These are phyloP conservation scores for zebrafish (Danio rerio) DNA, from an alignment of 2,113 vertebrate species.

Conservation along the genomic window DNA sequence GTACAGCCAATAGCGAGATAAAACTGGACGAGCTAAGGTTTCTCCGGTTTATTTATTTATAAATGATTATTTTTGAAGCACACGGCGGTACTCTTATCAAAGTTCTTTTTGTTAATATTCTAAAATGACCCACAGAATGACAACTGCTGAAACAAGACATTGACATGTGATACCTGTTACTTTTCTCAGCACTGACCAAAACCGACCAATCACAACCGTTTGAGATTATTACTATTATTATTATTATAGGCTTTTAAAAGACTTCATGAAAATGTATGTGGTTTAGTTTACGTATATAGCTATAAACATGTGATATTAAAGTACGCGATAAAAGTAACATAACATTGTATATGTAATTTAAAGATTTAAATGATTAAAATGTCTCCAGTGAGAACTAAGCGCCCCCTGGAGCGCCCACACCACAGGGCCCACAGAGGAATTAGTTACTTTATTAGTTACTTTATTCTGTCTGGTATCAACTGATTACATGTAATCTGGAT, in stretches of 20 bases:
- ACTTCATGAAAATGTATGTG: no score
- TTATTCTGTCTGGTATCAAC: no score
- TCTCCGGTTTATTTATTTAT: not conserved
- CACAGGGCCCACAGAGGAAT: not conserved
- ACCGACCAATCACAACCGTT: not conserved
- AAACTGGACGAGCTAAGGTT: not conserved
- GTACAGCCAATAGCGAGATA: slow-evolving; percentile 17
- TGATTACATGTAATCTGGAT: no score
- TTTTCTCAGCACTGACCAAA: not conserved
- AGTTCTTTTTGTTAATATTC: not conserved
- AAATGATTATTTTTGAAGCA: no score
- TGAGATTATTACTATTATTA: not conserved
- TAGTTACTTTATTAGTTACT: not conserved
- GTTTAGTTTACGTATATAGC: not conserved
- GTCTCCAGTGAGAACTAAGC: not conserved
- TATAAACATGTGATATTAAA: not conserved
- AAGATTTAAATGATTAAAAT: not conserved
- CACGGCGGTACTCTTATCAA: not conserved
- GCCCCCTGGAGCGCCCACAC: not conserved
- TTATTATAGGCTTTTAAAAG: not conserved
- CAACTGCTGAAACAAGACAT: not conserved
- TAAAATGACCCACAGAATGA: no score
- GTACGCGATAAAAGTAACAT: no score
- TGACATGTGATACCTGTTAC: not conserved
- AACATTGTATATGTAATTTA: not conserved